These are phyloP conservation scores for Drosophila cognata DNA, from an alignment of 2,888 invertebrate species.

Conservation along the genomic window DNA sequence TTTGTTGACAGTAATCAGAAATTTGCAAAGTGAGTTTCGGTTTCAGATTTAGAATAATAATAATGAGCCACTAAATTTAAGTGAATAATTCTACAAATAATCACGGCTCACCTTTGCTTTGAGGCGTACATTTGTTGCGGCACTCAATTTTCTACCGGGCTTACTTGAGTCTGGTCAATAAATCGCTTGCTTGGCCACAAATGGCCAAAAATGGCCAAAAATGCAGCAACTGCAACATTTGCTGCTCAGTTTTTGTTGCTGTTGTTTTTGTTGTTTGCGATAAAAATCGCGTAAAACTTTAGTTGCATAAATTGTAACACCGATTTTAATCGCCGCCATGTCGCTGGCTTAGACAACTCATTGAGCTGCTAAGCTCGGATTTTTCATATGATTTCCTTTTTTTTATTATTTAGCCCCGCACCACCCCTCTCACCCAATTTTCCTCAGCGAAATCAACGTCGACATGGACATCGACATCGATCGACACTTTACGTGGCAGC, in stretches of 20 bases:
- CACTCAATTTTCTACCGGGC: constrained; percentile 50
- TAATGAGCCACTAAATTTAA: background rate
- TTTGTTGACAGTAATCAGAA: background rate
- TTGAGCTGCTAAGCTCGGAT: constrained; percentile 45
- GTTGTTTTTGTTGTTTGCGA: constrained; percentile 41
- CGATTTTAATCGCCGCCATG: constrained; percentile 76
- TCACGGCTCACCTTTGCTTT: too few species aligned
- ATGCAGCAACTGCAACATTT: constrained; percentile 49
- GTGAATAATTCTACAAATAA: background rate
- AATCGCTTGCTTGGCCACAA: constrained; percentile 73
- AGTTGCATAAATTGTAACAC: constrained; percentile 81
- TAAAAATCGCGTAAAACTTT: constrained; percentile 76
- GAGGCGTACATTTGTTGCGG: background rate
- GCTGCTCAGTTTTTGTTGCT: constrained; percentile 29
- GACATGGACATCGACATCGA: constrained; percentile 51
- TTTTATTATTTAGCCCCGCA: background rate
- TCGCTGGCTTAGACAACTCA: constrained; percentile 71
- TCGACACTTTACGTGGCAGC: constrained; percentile 61
- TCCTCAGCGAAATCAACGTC: constrained; percentile 22
- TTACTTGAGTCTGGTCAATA: constrained; percentile 49
- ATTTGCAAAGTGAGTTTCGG: background rate
- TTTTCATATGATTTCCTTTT: constrained; percentile 2
- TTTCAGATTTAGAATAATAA: too few species aligned
- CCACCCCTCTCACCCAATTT: background rate
- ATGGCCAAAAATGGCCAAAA: constrained; percentile 36